A percentile compares a stretch with the other conserved stretches of the same genome.
Evolutionary conservation across 2,797 vertebrate genomes (phyloP).

Genomic region (Lerista edwardsae): DNA sequence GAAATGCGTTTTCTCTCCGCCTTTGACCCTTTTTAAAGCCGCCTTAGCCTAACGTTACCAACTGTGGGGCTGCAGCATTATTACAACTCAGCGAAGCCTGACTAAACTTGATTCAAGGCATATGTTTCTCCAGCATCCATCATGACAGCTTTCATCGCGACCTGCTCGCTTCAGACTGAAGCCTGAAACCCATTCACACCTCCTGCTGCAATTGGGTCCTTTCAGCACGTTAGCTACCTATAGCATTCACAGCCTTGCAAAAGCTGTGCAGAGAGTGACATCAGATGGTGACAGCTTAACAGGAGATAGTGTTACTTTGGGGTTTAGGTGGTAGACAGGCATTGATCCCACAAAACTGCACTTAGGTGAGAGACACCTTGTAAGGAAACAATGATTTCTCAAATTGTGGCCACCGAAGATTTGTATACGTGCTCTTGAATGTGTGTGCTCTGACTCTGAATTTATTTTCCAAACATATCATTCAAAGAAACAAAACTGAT

Average conservation of each 20-base stretch:
- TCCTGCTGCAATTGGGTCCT: slow-evolving; percentile 75
- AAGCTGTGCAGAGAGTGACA: slow-evolving; percentile 61
- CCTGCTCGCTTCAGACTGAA: slow-evolving; percentile 75
- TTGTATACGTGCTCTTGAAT: background rate
- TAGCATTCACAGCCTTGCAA: slow-evolving; percentile 40
- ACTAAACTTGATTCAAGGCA: slow-evolving; percentile 55
- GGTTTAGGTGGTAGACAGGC: background rate
- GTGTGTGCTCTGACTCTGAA: background rate
- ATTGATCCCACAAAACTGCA: slow-evolving; percentile 7
- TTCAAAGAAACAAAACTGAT: background rate
- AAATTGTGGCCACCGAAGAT: background rate
- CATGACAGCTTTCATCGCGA: slow-evolving; percentile 57
- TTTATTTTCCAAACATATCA: background rate
- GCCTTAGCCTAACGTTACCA: slow-evolving; percentile 52
- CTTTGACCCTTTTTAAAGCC: slow-evolving; percentile 49
- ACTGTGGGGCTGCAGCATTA: slow-evolving; percentile 45
- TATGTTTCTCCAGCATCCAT: slow-evolving; percentile 47
- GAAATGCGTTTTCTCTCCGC: slow-evolving; percentile 52
- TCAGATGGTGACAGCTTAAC: slow-evolving; percentile 84
- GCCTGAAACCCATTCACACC: slow-evolving; percentile 78
- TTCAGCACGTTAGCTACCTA: slow-evolving; percentile 77
- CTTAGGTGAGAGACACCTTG: background rate
- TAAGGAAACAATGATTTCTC: background rate
- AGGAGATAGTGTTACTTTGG: slow-evolving; percentile 37
- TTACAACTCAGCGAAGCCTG: slow-evolving; percentile 36